phyloP scores from a whole-genome alignment of 92 coral and sea anemone genomes.

The Phenganax subtilis region DNA sequence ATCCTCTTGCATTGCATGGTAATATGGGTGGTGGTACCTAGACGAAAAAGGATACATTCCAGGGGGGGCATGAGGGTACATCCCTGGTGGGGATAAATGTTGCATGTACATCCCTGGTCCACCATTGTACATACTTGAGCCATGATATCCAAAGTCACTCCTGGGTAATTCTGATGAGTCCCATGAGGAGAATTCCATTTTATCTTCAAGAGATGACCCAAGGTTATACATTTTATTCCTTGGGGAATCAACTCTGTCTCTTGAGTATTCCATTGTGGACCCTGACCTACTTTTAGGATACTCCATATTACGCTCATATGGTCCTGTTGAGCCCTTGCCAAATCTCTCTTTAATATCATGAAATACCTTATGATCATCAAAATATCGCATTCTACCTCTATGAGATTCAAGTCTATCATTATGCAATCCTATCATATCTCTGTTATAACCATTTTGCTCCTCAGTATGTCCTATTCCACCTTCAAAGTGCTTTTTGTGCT shows the following conservation, averaged over 20 bases:
- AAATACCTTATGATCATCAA: not conserved
- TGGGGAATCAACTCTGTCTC: not conserved
- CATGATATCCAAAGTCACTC: not conserved
- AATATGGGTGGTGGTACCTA: not conserved
- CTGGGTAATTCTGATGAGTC: not conserved
- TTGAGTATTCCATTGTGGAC: not conserved
- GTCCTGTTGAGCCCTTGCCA: not conserved
- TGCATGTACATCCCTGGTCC: conserved; percentile 1
- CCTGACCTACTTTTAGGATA: not conserved
- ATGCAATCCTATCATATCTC: not conserved
- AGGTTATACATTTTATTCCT: not conserved
- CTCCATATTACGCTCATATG: not conserved
- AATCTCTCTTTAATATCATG: not conserved
- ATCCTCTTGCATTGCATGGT: not conserved
- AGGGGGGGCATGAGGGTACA: conserved; percentile 5
- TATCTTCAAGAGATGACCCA: conserved; percentile 4
- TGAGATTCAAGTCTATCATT: not conserved
- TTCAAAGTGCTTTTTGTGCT: too few species aligned
- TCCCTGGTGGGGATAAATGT: not conserved
- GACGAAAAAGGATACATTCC: not conserved
- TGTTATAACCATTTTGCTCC: not conserved
- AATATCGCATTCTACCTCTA: not conserved
- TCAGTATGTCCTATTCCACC: too few species aligned
- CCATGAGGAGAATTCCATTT: not conserved
- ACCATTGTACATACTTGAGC: conserved; percentile 6